phyloP scores from a whole-genome alignment of 1,140 invertebrate species.

The Aporrectodea caliginosa region DNA sequence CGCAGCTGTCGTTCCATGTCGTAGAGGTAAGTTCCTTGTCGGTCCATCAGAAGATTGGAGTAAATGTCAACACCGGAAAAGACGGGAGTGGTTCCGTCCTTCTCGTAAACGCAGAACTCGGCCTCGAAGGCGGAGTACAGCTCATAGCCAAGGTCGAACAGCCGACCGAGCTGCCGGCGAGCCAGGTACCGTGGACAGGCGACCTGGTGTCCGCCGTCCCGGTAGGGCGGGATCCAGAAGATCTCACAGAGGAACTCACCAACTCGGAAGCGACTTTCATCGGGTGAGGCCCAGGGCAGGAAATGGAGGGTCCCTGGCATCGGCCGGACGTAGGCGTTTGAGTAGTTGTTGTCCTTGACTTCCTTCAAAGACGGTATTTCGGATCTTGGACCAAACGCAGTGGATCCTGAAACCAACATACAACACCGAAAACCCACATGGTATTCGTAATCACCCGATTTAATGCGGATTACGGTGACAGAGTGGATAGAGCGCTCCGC shows the following conservation, averaged over 20 bases:
- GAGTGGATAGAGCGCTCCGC: no score
- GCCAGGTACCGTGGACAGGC: slow-evolving; percentile 22
- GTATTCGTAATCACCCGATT: no score
- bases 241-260: slow-evolving; percentile 14
- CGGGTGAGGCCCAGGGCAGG: slow-evolving; percentile 5
- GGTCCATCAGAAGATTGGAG: not conserved
- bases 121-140: slow-evolving; percentile 30
- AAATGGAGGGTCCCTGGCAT: not conserved
- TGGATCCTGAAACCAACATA: not conserved
- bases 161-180: slow-evolving; percentile 20
- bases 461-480: no score
- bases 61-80: not conserved
- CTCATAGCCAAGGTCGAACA: slow-evolving; percentile 17
- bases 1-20: slow-evolving; percentile 17
- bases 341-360: not conserved
- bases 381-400: not conserved
- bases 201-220: not conserved
- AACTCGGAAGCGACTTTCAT: not conserved
- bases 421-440: not conserved
- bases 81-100: not conserved
- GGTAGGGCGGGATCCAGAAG: not conserved
- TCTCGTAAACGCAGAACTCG: slow-evolving; percentile 25
- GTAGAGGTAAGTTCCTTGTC: slow-evolving; percentile 15
- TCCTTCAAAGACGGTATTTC: not conserved
- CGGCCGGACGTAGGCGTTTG: not conserved